phyloP scores from a whole-genome alignment of 2,113 vertebrate genomes.

The Corythoichthys intestinalis region DNA sequence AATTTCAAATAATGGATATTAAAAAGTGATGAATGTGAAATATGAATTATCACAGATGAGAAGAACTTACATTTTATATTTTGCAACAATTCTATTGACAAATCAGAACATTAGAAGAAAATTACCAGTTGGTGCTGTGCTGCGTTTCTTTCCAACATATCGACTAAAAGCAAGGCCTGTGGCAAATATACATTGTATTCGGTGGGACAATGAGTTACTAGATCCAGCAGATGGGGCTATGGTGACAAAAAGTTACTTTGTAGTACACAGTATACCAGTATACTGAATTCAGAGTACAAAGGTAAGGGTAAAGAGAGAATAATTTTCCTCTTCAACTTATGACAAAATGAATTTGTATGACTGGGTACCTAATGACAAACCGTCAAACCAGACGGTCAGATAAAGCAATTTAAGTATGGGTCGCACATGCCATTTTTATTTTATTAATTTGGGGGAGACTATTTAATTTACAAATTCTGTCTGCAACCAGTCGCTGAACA shows the following conservation, averaged over 20 bases:
- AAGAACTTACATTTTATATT: background rate
- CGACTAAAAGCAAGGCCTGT: background rate
- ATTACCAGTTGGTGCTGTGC: background rate
- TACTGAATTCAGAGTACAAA: background rate
- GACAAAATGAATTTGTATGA: background rate
- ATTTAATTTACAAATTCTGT: background rate
- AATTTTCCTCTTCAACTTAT: background rate
- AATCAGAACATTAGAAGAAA: background rate
- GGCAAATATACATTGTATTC: background rate
- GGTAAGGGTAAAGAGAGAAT: background rate
- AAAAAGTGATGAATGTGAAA: conserved; percentile 51
- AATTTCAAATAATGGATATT: conserved; percentile 61
- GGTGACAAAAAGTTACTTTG: background rate
- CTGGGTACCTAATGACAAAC: background rate
- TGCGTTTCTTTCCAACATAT: background rate
- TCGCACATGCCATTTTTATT: background rate
- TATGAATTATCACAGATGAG: conserved; percentile 25
- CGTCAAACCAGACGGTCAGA: background rate
- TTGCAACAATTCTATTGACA: background rate
- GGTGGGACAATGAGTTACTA: background rate
- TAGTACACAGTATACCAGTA: background rate
- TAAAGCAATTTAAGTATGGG: background rate
- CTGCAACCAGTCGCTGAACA: background rate
- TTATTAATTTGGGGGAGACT: background rate
- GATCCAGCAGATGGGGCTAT: background rate